Percentiles rank a stretch among this genome's conserved stretches.
phyloP scores from a whole-genome alignment of 2,113 vertebrate genomes.

The Nyctibius bracteatus region DNA sequence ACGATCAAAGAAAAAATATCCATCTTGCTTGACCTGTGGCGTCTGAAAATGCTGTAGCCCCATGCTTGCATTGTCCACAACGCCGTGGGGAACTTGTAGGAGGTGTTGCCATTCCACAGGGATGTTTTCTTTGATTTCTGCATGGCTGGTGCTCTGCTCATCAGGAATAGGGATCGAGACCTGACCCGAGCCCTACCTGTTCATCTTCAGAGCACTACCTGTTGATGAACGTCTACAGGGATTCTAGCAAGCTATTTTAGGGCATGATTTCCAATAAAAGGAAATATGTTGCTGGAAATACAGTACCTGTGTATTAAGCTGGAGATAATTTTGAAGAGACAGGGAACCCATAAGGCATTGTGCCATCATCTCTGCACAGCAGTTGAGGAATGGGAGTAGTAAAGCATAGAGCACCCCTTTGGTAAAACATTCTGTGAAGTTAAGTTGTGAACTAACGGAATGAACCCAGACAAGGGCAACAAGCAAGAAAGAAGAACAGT shows the following conservation, averaged over 20 bases:
- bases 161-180: neutral
- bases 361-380: neutral
- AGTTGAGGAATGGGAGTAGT: neutral
- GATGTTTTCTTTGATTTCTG: neutral
- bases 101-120: neutral
- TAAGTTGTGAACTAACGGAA: neutral
- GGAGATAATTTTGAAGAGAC: neutral
- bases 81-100: neutral
- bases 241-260: neutral
- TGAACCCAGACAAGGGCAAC: neutral
- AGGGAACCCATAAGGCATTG: rapidly evolving
- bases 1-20: neutral
- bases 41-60: neutral
- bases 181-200: neutral
- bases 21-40: neutral
- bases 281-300: neutral
- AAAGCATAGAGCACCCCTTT: neutral
- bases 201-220: neutral
- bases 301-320: neutral
- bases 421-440: neutral
- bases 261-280: neutral
- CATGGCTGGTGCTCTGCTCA: neutral
- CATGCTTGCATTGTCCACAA: neutral
- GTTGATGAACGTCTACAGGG: neutral
- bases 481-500: neutral